These are phyloP conservation scores for Acrossocheilus fasciatus DNA, from an alignment of 2,797 vertebrate genomes.

Conservation along the genomic window DNA sequence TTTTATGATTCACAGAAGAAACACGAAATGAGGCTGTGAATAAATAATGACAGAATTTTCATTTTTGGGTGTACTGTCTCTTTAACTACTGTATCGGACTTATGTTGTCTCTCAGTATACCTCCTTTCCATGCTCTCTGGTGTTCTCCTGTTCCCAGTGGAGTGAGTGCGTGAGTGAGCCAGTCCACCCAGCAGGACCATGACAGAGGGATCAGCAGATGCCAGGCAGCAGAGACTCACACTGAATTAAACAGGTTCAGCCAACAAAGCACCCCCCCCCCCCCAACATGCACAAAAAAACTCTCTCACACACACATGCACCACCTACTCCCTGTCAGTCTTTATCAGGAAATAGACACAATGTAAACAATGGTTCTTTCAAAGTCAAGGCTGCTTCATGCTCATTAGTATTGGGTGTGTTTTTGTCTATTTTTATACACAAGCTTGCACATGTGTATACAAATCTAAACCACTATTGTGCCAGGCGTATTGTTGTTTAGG, in stretches of 20 bases:
- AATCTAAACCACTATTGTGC: conserved; percentile 1
- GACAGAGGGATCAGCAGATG: conserved; percentile 59
- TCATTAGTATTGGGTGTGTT: conserved; percentile 3
- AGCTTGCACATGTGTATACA: conserved; percentile 8
- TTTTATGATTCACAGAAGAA: not conserved
- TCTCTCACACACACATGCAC: conserved; percentile 24
- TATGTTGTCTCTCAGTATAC: not conserved
- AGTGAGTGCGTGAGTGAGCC: not conserved
- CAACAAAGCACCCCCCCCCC: not conserved
- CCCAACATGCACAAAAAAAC: conserved; percentile 16
- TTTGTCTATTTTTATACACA: conserved; percentile 28
- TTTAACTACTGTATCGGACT: not conserved
- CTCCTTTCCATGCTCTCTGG: not conserved
- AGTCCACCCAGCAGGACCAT: conserved; percentile 27
- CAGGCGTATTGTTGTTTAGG: not conserved
- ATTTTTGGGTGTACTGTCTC: not conserved
- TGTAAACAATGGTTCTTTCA: conserved; percentile 36
- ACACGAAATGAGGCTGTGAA: not conserved
- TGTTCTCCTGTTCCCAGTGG: conserved; percentile 12
- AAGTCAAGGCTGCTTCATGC: conserved; percentile 41
- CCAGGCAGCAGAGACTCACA: conserved; percentile 51
- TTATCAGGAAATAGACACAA: conserved; percentile 40
- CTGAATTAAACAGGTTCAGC: conserved; percentile 57
- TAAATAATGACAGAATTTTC: not conserved
- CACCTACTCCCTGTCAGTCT: conserved; percentile 25